Base-by-base conservation (phyloP, 53 echinoderm and acorn worm genomes). In the Patiria pectinifera region DNA sequence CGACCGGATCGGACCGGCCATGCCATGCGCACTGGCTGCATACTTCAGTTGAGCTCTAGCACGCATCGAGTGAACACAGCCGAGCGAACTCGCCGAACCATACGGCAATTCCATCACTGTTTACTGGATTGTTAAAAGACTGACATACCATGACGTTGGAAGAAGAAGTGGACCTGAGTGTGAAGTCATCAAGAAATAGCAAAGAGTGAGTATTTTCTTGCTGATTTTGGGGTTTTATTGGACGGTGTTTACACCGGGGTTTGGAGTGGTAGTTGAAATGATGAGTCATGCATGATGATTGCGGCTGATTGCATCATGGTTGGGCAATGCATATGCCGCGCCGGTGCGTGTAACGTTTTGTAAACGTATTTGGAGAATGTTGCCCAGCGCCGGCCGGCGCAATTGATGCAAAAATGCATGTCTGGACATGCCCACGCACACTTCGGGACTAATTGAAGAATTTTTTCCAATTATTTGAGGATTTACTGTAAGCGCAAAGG, bases 131-230 rank as follows among this genome's bases (percentile, higher is more conserved):
- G 0, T 87, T 72, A n/a, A 19, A 58, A 6, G 8, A 25, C 74
- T 87, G 87, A 49, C 76, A 72, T 87, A 87, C 61, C 43, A 89
- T 89, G 89, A 89, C 59, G 63, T 79, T 89, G 26, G 89, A 79
- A 21, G 89, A 89, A 59, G 89, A 79, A 79, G 45, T 78, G 26
- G 89, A 63, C 78, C 11, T 24, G 18, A 26, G 11, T 60, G 22
- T 83, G 10, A 83, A 59, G 13, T 14, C 62, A 21, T 13, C 69
- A 21, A 43, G 18, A 45, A 66, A 66, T 2, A 25, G 11, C 19
- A 16, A 15, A 19, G 48, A 85, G 21, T 21, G 15, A 83, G 62
- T 76, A 21, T 76, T 11, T 76, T 24, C 5, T 23, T 23, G 77
- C 26, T 76, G 77, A 21, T n/a, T 76, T 76, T 76, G 2, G 0